These are phyloP conservation scores for Anoplopoma fimbria DNA, from an alignment of 2,113 vertebrate genomes.

Conservation along the genomic window DNA sequence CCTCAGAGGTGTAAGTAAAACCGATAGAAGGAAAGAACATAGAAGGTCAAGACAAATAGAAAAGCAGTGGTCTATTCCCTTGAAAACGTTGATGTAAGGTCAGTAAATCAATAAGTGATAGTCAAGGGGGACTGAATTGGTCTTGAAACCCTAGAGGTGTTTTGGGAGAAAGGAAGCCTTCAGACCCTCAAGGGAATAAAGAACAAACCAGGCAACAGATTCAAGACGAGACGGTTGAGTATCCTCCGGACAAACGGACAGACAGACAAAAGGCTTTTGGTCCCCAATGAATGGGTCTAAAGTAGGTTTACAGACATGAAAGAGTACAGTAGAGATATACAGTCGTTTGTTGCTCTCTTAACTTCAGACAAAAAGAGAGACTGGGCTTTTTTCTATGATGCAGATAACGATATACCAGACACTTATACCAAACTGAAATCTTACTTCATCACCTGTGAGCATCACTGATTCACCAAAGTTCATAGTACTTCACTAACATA, in stretches of 20 bases:
- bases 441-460: neutral
- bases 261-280: constrained; percentile 60
- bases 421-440: neutral
- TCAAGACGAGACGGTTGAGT: constrained; percentile 24
- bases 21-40: constrained; percentile 2
- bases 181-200: constrained; percentile 47
- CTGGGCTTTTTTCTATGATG: neutral
- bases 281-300: constrained; percentile 39
- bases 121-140: constrained; percentile 21
- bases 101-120: constrained; percentile 42
- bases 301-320: constrained; percentile 52
- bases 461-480: neutral
- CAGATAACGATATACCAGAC: constrained; percentile 11
- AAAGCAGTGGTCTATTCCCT: constrained; percentile 29
- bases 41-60: constrained; percentile 22
- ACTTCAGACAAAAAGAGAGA: constrained; percentile 5
- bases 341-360: constrained; percentile 44
- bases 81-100: constrained; percentile 26
- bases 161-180: constrained; percentile 29
- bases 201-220: constrained; percentile 22
- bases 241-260: constrained; percentile 40
- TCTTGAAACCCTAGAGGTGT: constrained; percentile 23
- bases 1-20: constrained; percentile 5
- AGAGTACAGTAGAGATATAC: constrained; percentile 20
- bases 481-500: neutral